Evolutionary conservation across 2,113 vertebrate genomes (phyloP).

Genomic region (Eurystomus gularis): DNA sequence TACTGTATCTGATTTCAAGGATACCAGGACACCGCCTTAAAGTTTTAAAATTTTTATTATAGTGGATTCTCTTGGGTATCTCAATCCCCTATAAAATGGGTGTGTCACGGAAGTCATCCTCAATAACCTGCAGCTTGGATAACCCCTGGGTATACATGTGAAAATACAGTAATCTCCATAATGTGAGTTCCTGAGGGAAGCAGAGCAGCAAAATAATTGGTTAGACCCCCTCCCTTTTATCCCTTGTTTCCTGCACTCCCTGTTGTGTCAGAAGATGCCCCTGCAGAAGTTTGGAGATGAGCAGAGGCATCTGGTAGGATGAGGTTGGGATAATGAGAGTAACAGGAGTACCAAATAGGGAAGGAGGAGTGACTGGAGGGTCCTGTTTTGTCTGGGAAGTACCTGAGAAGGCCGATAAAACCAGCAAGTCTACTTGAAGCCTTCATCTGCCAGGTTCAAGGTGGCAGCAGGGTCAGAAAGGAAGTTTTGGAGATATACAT

Average conservation of each 20-base stretch:
- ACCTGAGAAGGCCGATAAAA: background rate
- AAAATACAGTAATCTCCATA: background rate
- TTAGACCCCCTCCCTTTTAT: background rate
- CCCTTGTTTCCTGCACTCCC: background rate
- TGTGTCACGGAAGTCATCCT: background rate
- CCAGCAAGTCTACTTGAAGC: background rate
- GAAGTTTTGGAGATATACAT: background rate
- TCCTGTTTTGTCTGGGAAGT: background rate
- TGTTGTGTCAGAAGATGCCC: background rate
- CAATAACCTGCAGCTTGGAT: background rate
- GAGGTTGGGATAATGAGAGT: background rate
- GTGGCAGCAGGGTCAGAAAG: background rate
- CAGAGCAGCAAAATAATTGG: background rate
- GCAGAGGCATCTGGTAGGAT: background rate
- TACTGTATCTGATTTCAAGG: background rate
- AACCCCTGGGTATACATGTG: background rate
- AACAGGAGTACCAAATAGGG: background rate
- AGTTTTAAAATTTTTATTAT: background rate
- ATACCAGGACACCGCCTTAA: background rate
- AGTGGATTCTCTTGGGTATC: background rate
- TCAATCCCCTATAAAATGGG: background rate
- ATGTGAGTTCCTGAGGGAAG: background rate
- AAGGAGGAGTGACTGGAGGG: background rate
- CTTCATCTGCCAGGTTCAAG: background rate
- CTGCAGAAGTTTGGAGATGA: background rate